These are phyloP conservation scores for Phymastichus coffea DNA, from an alignment of 1,140 invertebrate genomes.

Conservation along the genomic window DNA sequence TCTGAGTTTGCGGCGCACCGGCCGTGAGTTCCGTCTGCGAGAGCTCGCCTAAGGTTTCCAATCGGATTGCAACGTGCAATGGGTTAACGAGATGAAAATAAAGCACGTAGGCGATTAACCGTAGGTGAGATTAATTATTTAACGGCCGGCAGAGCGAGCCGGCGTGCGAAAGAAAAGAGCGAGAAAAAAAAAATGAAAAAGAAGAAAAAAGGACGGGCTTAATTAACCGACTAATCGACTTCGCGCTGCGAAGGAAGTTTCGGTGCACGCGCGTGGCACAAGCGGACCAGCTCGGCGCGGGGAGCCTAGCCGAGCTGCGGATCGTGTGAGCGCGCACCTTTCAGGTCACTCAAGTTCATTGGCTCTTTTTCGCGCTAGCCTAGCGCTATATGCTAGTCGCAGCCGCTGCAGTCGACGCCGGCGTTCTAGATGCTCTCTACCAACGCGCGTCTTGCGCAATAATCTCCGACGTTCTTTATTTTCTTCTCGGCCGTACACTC, in stretches of 20 bases:
- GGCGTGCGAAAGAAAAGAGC: no score
- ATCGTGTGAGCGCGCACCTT: constrained; percentile 33
- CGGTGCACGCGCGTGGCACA: neutral
- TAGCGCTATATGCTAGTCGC: no score
- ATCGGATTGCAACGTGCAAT: no score
- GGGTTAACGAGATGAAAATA: no score
- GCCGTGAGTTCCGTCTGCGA: no score
- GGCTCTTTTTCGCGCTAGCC: constrained; percentile 47
- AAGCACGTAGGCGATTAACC: no score
- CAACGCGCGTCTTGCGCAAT: neutral
- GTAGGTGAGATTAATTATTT: no score
- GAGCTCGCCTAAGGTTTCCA: no score
- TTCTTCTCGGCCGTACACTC: neutral
- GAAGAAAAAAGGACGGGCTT: no score
- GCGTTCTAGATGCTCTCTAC: constrained; percentile 2
- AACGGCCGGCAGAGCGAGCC: no score
- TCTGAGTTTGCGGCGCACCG: no score
- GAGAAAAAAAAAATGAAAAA: no score
- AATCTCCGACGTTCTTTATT: neutral
- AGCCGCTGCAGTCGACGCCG: constrained; percentile 22
- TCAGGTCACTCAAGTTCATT: constrained; percentile 52
- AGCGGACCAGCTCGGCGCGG: neutral
- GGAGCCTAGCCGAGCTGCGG: constrained; percentile 21
- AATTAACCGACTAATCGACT: constrained; percentile 1
- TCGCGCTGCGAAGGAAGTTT: neutral